A percentile compares a stretch with the other conserved stretches of the same genome.
phyloP scores from a whole-genome alignment of 2,113 vertebrate species.

The Dinomys branickii region DNA sequence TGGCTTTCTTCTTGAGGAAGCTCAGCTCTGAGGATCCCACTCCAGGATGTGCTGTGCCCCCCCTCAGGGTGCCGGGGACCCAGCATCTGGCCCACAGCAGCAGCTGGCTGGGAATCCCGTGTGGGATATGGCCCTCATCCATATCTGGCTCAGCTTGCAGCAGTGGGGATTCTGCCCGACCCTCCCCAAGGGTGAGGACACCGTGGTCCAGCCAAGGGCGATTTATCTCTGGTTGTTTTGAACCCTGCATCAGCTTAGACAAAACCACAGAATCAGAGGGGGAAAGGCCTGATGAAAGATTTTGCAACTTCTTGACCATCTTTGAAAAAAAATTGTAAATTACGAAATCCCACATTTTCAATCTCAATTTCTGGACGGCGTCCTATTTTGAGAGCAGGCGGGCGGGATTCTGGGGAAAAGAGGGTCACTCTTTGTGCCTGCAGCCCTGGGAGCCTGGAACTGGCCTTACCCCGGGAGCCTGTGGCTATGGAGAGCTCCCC shows the following conservation, averaged over 20 bases:
- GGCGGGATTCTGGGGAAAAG: neutral
- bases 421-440: neutral
- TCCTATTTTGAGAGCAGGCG: neutral
- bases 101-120: neutral
- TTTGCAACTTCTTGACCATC: conserved; percentile 54
- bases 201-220: neutral
- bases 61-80: accelerated
- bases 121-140: neutral
- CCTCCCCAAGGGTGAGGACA: neutral
- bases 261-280: conserved; percentile 56
- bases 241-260: conserved; percentile 58
- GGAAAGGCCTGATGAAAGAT: neutral
- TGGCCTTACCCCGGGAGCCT: neutral
- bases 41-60: too few relatives aligned
- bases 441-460: neutral
- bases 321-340: conserved; percentile 35
- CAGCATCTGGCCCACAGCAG: neutral
- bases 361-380: neutral
- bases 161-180: neutral
- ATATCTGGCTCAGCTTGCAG: neutral
- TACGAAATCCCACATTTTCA: conserved; percentile 60
- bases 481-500: neutral
- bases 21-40: neutral
- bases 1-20: neutral
- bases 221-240: conserved; percentile 47